Percentiles rank a stretch among this genome's conserved stretches.
These are phyloP conservation scores for Eupithecia tripunctaria DNA, from an alignment of 2,888 invertebrate genomes.

Conservation along the genomic window DNA sequence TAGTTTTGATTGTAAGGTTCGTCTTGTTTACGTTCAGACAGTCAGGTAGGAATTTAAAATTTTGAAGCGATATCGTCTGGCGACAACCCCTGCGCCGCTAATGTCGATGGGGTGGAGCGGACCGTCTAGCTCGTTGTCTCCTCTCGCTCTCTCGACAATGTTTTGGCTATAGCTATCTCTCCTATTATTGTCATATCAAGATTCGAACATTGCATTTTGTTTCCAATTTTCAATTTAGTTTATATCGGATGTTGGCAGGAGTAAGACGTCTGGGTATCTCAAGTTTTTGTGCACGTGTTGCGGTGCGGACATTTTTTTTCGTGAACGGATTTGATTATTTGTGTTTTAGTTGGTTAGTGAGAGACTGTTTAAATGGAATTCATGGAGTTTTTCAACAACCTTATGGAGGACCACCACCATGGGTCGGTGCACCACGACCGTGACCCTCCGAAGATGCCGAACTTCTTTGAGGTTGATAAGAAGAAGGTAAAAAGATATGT, in stretches of 20 bases:
- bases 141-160: conserved; percentile 62
- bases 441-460: conserved; percentile 75
- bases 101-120: conserved; percentile 79
- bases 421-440: conserved; percentile 60
- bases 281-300: conserved; percentile 71
- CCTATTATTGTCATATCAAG: conserved; percentile 84
- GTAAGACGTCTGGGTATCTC: conserved; percentile 76
- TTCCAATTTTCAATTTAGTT: conserved; percentile 84
- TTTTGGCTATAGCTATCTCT: conserved; percentile 73
- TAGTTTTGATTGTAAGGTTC: conserved; percentile 54
- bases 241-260: conserved; percentile 82
- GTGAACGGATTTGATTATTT: conserved; percentile 47
- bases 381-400: conserved; percentile 73
- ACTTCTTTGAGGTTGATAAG: conserved; percentile 79
- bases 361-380: conserved; percentile 69
- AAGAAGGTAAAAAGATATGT: conserved; percentile 69
- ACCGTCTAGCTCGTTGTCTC: conserved; percentile 63
- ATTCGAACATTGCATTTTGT: conserved; percentile 83
- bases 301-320: conserved; percentile 58
- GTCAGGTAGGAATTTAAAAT: conserved; percentile 77
- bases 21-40: conserved; percentile 59
- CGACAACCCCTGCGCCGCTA: conserved; percentile 80
- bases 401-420: conserved; percentile 72
- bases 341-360: conserved; percentile 56
- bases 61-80: conserved; percentile 78